Conservation (phyloP, 1,140 invertebrate genomes). For the Wasmannia auropunctata region DNA sequence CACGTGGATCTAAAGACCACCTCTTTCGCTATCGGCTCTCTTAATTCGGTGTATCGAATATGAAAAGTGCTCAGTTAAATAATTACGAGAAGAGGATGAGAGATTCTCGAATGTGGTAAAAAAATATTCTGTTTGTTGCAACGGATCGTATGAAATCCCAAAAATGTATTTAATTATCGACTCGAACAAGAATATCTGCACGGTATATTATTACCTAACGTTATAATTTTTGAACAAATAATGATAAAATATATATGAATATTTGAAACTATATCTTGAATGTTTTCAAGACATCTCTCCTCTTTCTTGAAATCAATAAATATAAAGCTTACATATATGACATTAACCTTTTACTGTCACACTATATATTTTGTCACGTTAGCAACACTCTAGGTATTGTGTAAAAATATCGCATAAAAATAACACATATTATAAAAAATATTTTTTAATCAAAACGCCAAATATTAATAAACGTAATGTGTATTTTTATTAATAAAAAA, state of each 20-base stretch:
- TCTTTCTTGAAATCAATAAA: not conserved
- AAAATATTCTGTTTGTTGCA: not conserved
- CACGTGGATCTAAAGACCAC: not conserved
- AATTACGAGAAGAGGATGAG: not conserved
- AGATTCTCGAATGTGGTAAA: not conserved
- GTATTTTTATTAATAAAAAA: too few relatives aligned
- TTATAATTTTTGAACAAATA: not conserved
- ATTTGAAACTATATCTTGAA: not conserved
- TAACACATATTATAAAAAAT: too few relatives aligned
- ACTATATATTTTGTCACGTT: too few relatives aligned
- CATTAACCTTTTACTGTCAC: too few relatives aligned
- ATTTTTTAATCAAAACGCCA: too few relatives aligned
- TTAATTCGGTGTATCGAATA: conserved; percentile 3
- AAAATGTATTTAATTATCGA: not conserved
- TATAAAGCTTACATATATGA: not conserved
- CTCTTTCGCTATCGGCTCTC: not conserved
- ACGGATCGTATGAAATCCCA: not conserved
- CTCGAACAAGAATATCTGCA: not conserved
- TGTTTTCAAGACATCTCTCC: not conserved
- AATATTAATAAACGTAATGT: too few relatives aligned
- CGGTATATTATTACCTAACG: not conserved
- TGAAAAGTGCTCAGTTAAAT: not conserved
- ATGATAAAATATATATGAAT: not conserved
- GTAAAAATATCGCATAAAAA: too few relatives aligned
- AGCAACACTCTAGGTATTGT: too few relatives aligned